These are phyloP conservation scores for Exocentrus adspersus DNA, from an alignment of 2,888 invertebrate species.

Conservation along the genomic window DNA sequence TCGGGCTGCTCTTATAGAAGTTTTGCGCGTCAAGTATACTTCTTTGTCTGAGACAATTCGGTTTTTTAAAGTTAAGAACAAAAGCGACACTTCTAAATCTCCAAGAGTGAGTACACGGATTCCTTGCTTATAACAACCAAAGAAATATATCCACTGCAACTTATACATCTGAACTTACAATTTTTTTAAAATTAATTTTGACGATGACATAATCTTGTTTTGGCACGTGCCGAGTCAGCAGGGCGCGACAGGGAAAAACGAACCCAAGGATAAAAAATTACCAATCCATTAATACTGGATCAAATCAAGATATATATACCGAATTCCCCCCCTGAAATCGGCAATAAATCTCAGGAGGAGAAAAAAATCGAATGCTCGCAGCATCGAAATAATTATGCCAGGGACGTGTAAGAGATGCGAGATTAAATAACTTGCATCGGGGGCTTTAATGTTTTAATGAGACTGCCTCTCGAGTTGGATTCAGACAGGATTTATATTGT, in stretches of 20 bases:
- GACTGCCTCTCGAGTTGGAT: too few relatives aligned
- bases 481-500: too few relatives aligned
- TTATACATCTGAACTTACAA: too few relatives aligned
- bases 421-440: neutral
- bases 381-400: conserved; percentile 3
- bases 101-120: neutral
- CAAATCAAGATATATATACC: conserved; percentile 12
- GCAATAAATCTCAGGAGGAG: conserved; percentile 10
- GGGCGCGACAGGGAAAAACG: neutral
- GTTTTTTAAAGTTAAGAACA: neutral
- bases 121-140: too few relatives aligned
- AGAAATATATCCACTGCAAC: too few relatives aligned
- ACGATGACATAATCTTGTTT: too few relatives aligned
- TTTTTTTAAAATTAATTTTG: neutral
- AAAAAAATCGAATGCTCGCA: neutral
- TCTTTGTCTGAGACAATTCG: neutral
- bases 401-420: conserved; percentile 2
- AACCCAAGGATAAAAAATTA: conserved; percentile 4
- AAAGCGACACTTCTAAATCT: neutral
- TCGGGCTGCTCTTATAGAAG: neutral
- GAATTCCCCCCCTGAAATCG: neutral
- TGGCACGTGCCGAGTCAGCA: neutral
- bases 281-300: conserved; percentile 21
- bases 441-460: too few relatives aligned
- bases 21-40: neutral